Conservation (phyloP, 2,888 invertebrate species). For the Pyrrhosoma nymphula region DNA sequence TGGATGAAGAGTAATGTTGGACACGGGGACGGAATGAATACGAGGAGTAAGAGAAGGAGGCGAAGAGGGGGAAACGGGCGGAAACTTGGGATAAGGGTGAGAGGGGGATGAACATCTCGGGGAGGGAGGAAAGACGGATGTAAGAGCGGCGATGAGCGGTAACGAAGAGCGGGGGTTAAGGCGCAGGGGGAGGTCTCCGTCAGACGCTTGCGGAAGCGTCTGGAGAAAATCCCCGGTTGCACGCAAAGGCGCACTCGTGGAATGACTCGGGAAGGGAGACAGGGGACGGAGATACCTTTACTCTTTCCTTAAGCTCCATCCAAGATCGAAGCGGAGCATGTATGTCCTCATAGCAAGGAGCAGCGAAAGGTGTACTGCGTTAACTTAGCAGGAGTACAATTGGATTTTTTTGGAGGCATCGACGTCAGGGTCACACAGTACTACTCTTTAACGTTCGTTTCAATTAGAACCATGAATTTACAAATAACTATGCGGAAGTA, state of each 20-base stretch:
- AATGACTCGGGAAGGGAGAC: neutral
- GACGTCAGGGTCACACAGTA: too few species aligned
- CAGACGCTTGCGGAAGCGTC: neutral
- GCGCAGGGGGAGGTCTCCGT: neutral
- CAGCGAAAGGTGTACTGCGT: too few species aligned
- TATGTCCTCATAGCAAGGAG: too few species aligned
- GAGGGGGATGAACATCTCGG: neutral
- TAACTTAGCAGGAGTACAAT: too few species aligned
- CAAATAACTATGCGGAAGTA: too few species aligned
- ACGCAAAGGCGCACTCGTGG: neutral
- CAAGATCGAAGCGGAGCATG: too few species aligned
- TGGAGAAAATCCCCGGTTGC: neutral
- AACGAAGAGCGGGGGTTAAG: neutral
- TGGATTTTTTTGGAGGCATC: too few species aligned
- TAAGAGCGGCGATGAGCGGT: neutral
- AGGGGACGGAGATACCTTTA: neutral
- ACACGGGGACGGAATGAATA: neutral
- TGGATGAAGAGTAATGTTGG: slow-evolving; percentile 12
- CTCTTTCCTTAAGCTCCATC: too few species aligned
- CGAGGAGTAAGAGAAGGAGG: neutral
- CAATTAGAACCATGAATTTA: too few species aligned
- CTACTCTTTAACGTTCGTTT: too few species aligned
- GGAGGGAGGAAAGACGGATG: neutral
- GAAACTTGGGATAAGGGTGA: neutral
- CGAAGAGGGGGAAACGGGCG: neutral